These are phyloP conservation scores for Emydoidea blandingii DNA, from an alignment of 2,797 vertebrate species.

Conservation along the genomic window DNA sequence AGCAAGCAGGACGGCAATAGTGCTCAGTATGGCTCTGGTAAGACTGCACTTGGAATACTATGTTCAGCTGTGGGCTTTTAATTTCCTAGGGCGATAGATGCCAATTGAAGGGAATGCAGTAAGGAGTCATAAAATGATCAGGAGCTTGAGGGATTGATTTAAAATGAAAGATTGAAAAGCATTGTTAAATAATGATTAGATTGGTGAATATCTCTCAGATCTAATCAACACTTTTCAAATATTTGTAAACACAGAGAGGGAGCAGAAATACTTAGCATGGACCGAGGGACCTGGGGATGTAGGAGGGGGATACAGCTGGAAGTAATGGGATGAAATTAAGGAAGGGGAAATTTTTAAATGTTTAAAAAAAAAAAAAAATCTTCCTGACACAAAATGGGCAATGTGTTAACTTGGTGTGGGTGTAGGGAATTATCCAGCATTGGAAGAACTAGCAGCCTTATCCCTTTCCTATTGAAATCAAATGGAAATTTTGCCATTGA, in stretches of 20 bases:
- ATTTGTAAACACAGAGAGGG: neutral
- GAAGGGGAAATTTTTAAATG: neutral
- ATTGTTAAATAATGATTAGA: neutral
- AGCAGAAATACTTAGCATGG: neutral
- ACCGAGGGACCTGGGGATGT: neutral
- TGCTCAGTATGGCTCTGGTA: neutral
- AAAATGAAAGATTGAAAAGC: neutral
- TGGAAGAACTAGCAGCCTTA: neutral
- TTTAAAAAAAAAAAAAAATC: neutral
- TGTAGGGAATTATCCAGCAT: neutral
- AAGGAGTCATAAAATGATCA: neutral
- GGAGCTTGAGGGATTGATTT: neutral
- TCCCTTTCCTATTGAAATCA: neutral
- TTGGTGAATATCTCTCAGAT: neutral
- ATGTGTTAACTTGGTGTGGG: neutral
- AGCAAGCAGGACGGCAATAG: accelerated
- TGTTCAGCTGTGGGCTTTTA: neutral
- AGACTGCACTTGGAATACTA: neutral
- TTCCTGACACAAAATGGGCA: neutral
- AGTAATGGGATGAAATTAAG: neutral
- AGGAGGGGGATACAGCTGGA: neutral
- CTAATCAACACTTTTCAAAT: neutral
- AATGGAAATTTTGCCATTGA: too few relatives aligned
- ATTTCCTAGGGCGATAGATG: neutral
- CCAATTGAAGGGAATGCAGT: too few relatives aligned